These are phyloP conservation scores for Drosophila simulans DNA, from an alignment of 1,140 invertebrate species.

Conservation along the genomic window DNA sequence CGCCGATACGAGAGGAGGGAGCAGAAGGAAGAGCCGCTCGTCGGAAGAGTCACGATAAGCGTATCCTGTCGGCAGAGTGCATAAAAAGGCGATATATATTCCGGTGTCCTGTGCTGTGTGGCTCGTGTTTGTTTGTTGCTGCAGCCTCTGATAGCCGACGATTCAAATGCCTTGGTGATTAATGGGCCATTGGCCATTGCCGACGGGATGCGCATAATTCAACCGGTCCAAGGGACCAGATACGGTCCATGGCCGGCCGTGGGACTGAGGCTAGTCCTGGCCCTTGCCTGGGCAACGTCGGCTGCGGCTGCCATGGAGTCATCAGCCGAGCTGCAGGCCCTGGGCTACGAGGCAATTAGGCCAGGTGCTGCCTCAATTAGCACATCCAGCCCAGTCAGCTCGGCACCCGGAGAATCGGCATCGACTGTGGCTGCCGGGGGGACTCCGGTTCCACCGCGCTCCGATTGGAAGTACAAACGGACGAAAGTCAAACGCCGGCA, in stretches of 20 bases:
- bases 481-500: slow-evolving; percentile 76
- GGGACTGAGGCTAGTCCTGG: slow-evolving; percentile 25
- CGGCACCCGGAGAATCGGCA: slow-evolving; percentile 13
- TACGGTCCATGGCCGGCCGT: slow-evolving; percentile 51
- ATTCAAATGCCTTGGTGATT: slow-evolving; percentile 79
- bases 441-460: not conserved
- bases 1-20: slow-evolving; percentile 49
- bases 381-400: slow-evolving; percentile 1
- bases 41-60: slow-evolving; percentile 54
- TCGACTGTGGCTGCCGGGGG: slow-evolving; percentile 8
- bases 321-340: slow-evolving; percentile 57
- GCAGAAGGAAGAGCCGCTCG: slow-evolving; percentile 2
- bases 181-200: slow-evolving; percentile 76
- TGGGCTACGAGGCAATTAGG: slow-evolving; percentile 33
- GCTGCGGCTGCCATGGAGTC: slow-evolving; percentile 63
- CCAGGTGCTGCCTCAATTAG: slow-evolving; percentile 44
- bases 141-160: slow-evolving; percentile 43
- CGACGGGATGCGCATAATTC: slow-evolving; percentile 78
- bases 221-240: slow-evolving; percentile 47
- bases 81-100: slow-evolving; percentile 73
- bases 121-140: slow-evolving; percentile 34
- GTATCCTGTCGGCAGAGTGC: slow-evolving; percentile 66
- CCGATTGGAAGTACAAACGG: slow-evolving; percentile 61
- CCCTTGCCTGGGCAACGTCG: slow-evolving; percentile 45
- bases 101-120: slow-evolving; percentile 16